phyloP scores from a whole-genome alignment of 2,113 vertebrate genomes.

The Rynchops niger region DNA sequence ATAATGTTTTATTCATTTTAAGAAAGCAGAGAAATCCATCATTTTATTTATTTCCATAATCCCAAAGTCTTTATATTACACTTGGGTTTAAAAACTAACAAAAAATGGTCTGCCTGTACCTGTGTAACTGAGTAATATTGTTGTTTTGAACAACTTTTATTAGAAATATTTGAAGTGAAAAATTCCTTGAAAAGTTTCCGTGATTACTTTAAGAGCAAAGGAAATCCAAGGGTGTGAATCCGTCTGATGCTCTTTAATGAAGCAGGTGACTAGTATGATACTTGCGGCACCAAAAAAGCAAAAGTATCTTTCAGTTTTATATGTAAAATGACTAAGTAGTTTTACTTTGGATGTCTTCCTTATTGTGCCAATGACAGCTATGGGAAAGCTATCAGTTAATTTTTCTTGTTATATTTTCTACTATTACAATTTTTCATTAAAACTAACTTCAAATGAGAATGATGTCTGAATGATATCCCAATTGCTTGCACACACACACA shows the following conservation, averaged over 20 bases:
- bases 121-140: background rate
- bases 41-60: background rate
- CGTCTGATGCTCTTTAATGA: background rate
- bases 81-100: background rate
- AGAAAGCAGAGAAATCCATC: background rate
- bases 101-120: background rate
- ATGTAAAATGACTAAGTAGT: background rate
- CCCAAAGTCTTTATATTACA: background rate
- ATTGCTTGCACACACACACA: no score
- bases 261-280: background rate
- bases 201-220: background rate
- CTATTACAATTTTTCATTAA: background rate
- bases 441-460: background rate
- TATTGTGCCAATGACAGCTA: background rate
- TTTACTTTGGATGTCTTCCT: background rate
- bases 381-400: background rate
- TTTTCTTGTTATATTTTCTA: no score
- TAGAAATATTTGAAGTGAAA: background rate
- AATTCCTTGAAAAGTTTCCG: background rate
- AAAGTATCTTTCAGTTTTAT: background rate
- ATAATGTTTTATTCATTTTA: background rate
- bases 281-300: background rate
- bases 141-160: background rate
- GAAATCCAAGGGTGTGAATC: background rate
- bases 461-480: background rate